Conservation (phyloP, 2,797 vertebrate genomes). For the Diceros bicornis region DNA sequence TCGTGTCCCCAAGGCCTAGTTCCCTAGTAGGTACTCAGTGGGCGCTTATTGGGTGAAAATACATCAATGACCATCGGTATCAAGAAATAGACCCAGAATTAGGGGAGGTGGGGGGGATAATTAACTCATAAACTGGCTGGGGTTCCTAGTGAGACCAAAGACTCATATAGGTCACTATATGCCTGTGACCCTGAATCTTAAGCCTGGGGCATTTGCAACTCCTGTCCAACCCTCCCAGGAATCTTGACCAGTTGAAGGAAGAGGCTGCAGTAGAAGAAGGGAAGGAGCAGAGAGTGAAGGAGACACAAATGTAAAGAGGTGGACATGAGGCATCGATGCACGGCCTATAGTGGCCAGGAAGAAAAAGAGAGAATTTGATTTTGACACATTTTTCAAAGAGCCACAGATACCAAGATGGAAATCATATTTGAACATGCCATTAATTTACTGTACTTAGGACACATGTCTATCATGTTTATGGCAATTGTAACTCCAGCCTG, state of each 20-base stretch:
- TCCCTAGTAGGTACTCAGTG: background rate
- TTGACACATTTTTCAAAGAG: background rate
- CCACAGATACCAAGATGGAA: background rate
- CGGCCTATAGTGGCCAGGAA: background rate
- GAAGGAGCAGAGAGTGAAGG: background rate
- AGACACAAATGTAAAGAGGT: background rate
- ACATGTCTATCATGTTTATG: background rate
- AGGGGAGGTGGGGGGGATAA: background rate
- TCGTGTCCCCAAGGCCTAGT: background rate
- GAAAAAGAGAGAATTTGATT: background rate
- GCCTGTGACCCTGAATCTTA: background rate
- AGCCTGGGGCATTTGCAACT: background rate
- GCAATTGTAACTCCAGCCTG: background rate
- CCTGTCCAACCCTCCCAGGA: background rate
- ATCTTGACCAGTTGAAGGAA: background rate
- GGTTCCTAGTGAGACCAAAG: background rate
- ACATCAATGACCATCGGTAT: background rate
- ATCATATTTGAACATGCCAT: background rate
- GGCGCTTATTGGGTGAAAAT: background rate
- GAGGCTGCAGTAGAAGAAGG: background rate
- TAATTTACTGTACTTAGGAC: background rate
- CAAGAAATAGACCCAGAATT: background rate
- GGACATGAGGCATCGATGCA: background rate
- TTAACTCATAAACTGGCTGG: background rate
- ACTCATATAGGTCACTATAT: background rate